A percentile compares a stretch with the other conserved stretches of the same genome.
Conservation (phyloP, 2,113 vertebrate species). For the Tauraco erythrolophus region DNA sequence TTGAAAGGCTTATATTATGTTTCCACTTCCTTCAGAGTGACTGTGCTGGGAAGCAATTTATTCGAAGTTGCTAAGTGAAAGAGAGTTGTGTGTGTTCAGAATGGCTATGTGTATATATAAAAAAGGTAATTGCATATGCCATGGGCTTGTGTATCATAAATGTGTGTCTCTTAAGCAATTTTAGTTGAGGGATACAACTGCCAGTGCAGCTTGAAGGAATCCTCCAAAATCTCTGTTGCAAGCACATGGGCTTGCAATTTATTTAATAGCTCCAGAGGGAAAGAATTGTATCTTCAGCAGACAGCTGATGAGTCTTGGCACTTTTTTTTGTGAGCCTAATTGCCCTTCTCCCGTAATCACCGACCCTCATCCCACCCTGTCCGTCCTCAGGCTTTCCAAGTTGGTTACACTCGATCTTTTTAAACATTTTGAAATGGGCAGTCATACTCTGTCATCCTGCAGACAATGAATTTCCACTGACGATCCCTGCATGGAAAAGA, state of each 20-base stretch:
- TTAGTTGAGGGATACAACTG: background rate
- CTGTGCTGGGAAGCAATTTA: background rate
- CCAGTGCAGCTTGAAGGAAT: background rate
- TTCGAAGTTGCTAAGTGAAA: background rate
- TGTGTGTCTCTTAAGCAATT: background rate
- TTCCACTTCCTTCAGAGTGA: background rate
- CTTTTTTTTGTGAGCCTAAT: background rate
- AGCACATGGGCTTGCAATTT: background rate
- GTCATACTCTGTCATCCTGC: slow-evolving; percentile 95
- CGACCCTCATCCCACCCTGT: background rate
- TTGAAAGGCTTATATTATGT: background rate
- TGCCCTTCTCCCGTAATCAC: background rate
- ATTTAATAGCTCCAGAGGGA: background rate
- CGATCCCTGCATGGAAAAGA: slow-evolving; percentile 87
- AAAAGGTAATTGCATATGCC: slow-evolving; percentile 9
- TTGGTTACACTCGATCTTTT: background rate
- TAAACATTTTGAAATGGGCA: slow-evolving; percentile 92
- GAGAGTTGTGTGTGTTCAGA: background rate
- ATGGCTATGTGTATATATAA: background rate
- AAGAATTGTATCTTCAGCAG: background rate
- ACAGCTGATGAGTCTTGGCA: background rate
- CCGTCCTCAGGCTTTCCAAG: background rate
- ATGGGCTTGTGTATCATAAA: background rate
- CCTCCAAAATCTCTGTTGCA: background rate
- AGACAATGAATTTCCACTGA: slow-evolving; percentile 98